Conservation (phyloP, 2,797 vertebrate species). For the Decapterus maruadsi region DNA sequence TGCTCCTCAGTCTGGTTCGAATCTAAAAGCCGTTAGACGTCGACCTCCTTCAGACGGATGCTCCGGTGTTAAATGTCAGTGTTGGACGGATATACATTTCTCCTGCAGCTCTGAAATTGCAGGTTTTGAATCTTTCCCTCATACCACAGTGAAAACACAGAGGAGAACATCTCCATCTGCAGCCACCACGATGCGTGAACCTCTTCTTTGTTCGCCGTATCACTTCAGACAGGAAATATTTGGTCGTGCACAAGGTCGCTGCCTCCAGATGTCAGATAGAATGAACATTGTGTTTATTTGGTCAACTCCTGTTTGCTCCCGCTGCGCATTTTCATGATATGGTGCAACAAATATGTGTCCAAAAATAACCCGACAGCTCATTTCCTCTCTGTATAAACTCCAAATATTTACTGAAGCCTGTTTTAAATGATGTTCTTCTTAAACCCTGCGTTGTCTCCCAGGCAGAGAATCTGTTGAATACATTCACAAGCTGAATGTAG, state of each 20-base stretch:
- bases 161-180: background rate
- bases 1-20: background rate
- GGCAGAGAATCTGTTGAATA: conserved; percentile 14
- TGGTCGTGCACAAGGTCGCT: conserved; percentile 24
- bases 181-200: conserved; percentile 10
- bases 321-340: conserved; percentile 16
- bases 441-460: conserved; percentile 22
- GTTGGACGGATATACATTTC: background rate
- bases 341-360: conserved; percentile 13
- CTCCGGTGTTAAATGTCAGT: background rate
- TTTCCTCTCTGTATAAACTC: conserved; percentile 54
- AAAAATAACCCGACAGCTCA: conserved; percentile 50
- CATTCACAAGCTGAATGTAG: background rate
- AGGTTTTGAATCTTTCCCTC: background rate
- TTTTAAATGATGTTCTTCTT: conserved; percentile 3
- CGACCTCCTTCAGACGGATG: background rate
- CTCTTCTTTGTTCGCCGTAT: background rate
- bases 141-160: background rate
- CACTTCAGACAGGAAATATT: conserved; percentile 56
- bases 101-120: background rate
- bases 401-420: conserved; percentile 49
- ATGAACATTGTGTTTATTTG: conserved; percentile 56
- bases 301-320: conserved; percentile 1
- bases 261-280: conserved; percentile 57
- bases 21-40: background rate